Evolutionary conservation across 2,888 invertebrate genomes (phyloP).

Genomic region (Neocrepidodera transversa): DNA sequence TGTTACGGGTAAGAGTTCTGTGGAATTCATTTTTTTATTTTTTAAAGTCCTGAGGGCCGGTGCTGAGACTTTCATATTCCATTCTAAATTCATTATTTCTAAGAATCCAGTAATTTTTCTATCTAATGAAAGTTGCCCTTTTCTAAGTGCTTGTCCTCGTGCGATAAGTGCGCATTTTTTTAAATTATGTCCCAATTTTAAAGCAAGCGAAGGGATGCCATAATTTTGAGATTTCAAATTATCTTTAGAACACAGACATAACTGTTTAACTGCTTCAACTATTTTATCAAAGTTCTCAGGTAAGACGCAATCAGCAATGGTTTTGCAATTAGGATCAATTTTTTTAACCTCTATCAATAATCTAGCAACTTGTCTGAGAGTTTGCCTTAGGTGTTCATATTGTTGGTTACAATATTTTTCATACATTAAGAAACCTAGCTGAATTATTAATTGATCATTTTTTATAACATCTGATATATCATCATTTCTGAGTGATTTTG

Average conservation of each 20-base stretch:
- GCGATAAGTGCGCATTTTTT: constrained; percentile 10
- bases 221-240: not conserved
- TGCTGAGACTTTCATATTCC: constrained; percentile 17
- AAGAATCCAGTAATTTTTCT: constrained; percentile 5
- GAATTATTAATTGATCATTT: constrained; percentile 2
- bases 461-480: constrained; percentile 3
- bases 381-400: constrained; percentile 11
- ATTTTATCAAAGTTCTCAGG: constrained; percentile 3
- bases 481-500: constrained; percentile 5
- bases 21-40: constrained; percentile 15
- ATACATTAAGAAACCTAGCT: constrained; percentile 9
- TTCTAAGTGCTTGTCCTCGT: constrained; percentile 1
- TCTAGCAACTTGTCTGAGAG: constrained; percentile 15
- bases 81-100: constrained; percentile 13
- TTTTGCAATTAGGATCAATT: not conserved
- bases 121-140: not conserved
- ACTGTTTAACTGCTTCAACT: constrained; percentile 1
- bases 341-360: constrained; percentile 2
- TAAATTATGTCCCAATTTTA: constrained; percentile 18
- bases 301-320: not conserved
- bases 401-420: constrained; percentile 13
- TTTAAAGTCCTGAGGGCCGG: constrained; percentile 12
- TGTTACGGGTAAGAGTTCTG: constrained; percentile 11
- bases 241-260: not conserved
- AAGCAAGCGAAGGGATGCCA: constrained; percentile 19